Percentiles rank a stretch among this genome's conserved stretches.
phyloP scores from a whole-genome alignment of 2,113 vertebrate genomes.

The Ptilorrhoa leucosticta region DNA sequence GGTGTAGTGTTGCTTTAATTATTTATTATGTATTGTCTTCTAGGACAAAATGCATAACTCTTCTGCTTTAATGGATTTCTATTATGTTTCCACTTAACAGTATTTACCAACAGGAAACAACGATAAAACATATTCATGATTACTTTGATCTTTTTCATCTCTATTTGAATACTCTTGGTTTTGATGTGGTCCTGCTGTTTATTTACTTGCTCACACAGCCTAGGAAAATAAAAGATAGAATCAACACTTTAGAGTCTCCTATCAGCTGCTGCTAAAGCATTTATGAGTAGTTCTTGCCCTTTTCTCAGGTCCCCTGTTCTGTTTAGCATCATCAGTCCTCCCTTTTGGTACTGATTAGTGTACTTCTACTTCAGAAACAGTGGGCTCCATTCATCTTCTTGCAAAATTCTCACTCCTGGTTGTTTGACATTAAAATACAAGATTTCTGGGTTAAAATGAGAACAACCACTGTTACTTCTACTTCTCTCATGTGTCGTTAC shows the following conservation, averaged over 20 bases:
- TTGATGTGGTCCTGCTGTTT: neutral
- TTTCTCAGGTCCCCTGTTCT: neutral
- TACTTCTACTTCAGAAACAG: neutral
- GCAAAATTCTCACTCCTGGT: neutral
- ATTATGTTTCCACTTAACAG: neutral
- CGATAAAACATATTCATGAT: neutral
- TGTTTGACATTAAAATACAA: neutral
- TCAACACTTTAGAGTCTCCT: neutral
- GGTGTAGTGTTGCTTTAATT: neutral
- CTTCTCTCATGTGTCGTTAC: neutral
- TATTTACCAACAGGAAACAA: neutral
- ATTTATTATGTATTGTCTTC: neutral
- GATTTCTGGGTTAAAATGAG: neutral
- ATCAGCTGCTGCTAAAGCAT: neutral
- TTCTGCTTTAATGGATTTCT: neutral
- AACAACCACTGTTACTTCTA: neutral
- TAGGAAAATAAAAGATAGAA: neutral
- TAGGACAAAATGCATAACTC: neutral
- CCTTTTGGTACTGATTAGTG: neutral
- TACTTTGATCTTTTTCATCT: neutral
- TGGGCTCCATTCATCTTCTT: neutral
- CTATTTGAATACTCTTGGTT: neutral
- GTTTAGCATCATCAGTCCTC: neutral
- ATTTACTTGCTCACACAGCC: neutral
- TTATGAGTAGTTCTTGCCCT: neutral